phyloP scores from a whole-genome alignment of 1,140 invertebrate species.

The Maniola jurtina region DNA sequence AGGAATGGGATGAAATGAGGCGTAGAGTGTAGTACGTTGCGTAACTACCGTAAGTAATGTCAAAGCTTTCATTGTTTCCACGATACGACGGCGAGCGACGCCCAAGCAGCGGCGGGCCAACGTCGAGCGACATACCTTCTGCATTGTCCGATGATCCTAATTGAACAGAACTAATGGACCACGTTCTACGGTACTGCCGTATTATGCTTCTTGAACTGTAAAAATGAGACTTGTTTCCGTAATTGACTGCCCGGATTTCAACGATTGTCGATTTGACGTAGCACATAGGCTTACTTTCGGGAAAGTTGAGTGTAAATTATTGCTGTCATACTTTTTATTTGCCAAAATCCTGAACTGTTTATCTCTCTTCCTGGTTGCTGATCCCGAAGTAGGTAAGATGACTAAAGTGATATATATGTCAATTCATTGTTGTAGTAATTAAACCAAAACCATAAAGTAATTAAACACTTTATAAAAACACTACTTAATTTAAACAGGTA shows the following conservation, averaged over 20 bases:
- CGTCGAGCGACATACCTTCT: slow-evolving; percentile 35
- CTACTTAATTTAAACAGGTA: too few species aligned
- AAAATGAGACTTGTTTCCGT: not conserved
- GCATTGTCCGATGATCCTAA: slow-evolving; percentile 39
- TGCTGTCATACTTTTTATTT: too few species aligned
- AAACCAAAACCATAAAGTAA: too few species aligned
- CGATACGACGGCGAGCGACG: slow-evolving; percentile 15
- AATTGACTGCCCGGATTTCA: not conserved
- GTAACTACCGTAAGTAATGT: slow-evolving; percentile 63
- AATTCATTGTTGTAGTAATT: too few species aligned
- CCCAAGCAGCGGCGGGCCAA: not conserved
- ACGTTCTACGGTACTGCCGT: not conserved
- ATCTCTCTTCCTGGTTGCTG: too few species aligned
- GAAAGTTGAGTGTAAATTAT: too few species aligned
- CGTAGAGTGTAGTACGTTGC: slow-evolving; percentile 38
- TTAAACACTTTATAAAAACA: too few species aligned
- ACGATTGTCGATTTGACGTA: not conserved
- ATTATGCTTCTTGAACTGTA: not conserved
- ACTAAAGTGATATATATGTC: too few species aligned
- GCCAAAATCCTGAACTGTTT: too few species aligned
- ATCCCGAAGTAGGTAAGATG: too few species aligned
- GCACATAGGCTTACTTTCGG: too few species aligned
- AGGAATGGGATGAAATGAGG: slow-evolving; percentile 44
- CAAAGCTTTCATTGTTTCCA: slow-evolving; percentile 54
- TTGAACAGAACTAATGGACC: slow-evolving; percentile 43